Evolutionary conservation across 2,888 invertebrate genomes (phyloP).

Genomic region (Deroplatys truncata): DNA sequence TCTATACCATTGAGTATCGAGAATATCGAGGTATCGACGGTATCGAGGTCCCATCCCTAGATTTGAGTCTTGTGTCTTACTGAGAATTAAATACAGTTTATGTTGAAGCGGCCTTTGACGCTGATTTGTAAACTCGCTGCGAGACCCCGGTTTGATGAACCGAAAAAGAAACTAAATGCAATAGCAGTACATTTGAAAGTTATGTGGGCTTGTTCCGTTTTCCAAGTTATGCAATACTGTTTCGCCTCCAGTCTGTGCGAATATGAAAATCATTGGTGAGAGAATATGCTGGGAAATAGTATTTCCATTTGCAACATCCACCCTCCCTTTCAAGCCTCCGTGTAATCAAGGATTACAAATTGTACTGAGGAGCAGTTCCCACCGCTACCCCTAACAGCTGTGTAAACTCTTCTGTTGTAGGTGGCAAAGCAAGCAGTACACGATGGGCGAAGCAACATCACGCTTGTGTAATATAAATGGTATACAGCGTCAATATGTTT

Average conservation of each 20-base stretch:
- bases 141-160: no score
- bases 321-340: neutral
- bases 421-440: neutral
- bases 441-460: neutral
- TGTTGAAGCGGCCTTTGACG: no score
- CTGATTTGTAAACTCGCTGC: no score
- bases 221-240: neutral
- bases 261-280: neutral
- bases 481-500: neutral
- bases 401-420: neutral
- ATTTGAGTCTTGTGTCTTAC: no score
- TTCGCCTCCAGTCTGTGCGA: neutral
- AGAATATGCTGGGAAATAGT: neutral
- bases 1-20: no score
- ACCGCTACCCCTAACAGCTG: neutral
- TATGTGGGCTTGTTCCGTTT: neutral
- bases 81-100: no score
- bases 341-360: neutral
- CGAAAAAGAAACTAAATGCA: no score
- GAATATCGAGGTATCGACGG: no score
- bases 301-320: neutral
- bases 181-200: no score
- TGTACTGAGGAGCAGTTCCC: neutral
- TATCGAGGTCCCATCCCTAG: no score
- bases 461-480: neutral